phyloP scores from a whole-genome alignment of 2,888 invertebrate species.

The Seladonia tumulorum region DNA sequence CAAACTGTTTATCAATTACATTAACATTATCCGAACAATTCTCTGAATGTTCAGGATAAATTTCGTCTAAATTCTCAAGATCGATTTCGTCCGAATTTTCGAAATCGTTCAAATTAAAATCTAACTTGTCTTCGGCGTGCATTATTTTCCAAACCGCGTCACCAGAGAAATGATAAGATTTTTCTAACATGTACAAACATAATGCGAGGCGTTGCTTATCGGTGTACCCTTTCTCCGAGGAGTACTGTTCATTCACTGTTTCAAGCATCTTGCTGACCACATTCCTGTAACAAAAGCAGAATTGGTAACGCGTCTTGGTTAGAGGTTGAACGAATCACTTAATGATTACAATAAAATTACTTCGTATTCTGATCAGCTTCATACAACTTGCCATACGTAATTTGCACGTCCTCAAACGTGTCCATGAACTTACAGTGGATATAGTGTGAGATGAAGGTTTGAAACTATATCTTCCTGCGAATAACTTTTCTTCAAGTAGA shows the following conservation, averaged over 20 bases:
- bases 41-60: not conserved
- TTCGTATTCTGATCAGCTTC: not conserved
- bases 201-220: conserved; percentile 87
- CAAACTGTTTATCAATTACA: not conserved
- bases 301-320: not conserved
- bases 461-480: conserved; percentile 85
- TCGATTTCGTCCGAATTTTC: not conserved
- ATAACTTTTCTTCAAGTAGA: conserved; percentile 86
- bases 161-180: conserved; percentile 90
- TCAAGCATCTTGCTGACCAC: conserved; percentile 23
- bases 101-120: not conserved
- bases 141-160: conserved; percentile 88
- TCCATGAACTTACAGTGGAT: conserved; percentile 87
- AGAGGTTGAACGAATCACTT: not conserved
- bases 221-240: conserved; percentile 36
- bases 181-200: conserved; percentile 90
- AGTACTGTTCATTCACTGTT: conserved; percentile 11
- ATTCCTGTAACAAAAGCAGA: conserved; percentile 28
- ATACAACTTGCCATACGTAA: not conserved
- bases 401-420: not conserved
- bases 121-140: not conserved
- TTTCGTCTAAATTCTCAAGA: not conserved
- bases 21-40: not conserved
- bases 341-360: not conserved
- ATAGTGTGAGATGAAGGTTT: conserved; percentile 88